phyloP scores from a whole-genome alignment of 2,888 invertebrate species.

The Pogonocherus hispidulus region DNA sequence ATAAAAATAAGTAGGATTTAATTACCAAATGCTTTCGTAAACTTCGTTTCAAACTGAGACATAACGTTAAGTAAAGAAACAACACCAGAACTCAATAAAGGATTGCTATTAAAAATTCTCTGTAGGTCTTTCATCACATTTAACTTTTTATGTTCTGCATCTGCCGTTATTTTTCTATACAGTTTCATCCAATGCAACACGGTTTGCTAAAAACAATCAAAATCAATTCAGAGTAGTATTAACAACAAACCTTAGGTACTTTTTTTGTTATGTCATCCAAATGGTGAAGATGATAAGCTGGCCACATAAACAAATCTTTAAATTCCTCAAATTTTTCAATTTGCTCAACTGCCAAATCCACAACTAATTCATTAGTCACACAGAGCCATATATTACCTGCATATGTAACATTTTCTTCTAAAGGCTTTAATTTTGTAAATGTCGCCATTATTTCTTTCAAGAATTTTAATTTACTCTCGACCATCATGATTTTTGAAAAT shows the following conservation, averaged over 20 bases:
- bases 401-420: conserved; percentile 39
- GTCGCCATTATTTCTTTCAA: conserved; percentile 36
- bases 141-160: conserved; percentile 47
- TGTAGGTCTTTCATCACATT: conserved; percentile 49
- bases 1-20: background rate
- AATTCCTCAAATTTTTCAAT: conserved; percentile 40
- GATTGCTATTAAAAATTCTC: conserved; percentile 52
- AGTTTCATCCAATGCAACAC: conserved; percentile 48
- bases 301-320: conserved; percentile 52
- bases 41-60: conserved; percentile 41
- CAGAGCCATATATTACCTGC: conserved; percentile 49
- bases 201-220: conserved; percentile 42
- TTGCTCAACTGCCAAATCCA: conserved; percentile 37
- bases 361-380: conserved; percentile 38
- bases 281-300: conserved; percentile 49
- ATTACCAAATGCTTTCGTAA: conserved; percentile 44
- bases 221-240: background rate
- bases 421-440: conserved; percentile 36
- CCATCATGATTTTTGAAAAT: conserved; percentile 36
- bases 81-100: conserved; percentile 48
- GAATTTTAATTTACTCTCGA: conserved; percentile 40
- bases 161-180: conserved; percentile 39
- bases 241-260: conserved; percentile 29
- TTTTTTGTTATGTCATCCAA: conserved; percentile 44
- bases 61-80: conserved; percentile 46